Evolutionary conservation across 2,797 vertebrate genomes (phyloP).

Genomic region (Babyrousa celebensis): DNA sequence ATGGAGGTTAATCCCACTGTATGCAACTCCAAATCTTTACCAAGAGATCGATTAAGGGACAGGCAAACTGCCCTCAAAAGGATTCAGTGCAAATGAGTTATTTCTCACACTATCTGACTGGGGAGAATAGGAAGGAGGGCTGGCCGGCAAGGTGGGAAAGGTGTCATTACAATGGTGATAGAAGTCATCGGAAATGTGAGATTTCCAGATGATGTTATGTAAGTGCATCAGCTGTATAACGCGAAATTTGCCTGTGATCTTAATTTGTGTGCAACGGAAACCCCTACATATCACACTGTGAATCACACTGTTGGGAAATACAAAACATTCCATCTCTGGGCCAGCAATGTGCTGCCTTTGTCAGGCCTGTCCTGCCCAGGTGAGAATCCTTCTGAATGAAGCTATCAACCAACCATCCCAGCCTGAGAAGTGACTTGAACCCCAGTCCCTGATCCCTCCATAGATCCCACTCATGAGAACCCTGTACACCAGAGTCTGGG

Average conservation of each 20-base stretch:
- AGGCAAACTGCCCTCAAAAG: not conserved
- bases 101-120: not conserved
- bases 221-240: not conserved
- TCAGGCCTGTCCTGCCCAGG: not conserved
- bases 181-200: conserved; percentile 30
- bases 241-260: not conserved
- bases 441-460: too few species aligned
- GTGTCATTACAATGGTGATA: not conserved
- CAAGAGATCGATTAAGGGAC: not conserved
- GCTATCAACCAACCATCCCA: not conserved
- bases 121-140: not conserved
- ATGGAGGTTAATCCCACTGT: not conserved
- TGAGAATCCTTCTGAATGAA: conserved; percentile 26
- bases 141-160: not conserved
- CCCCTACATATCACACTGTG: not conserved
- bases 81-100: not conserved
- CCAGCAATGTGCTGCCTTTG: not conserved
- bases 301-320: not conserved
- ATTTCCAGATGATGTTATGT: not conserved
- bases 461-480: not conserved
- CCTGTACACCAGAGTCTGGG: not conserved
- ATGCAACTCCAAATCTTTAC: not conserved
- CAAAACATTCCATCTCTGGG: not conserved
- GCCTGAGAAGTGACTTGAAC: not conserved
- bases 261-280: not conserved